A percentile compares a stretch with the other conserved stretches of the same genome.
phyloP scores from a whole-genome alignment of 2,113 vertebrate species.

The Onychorhynchus coronatus region DNA sequence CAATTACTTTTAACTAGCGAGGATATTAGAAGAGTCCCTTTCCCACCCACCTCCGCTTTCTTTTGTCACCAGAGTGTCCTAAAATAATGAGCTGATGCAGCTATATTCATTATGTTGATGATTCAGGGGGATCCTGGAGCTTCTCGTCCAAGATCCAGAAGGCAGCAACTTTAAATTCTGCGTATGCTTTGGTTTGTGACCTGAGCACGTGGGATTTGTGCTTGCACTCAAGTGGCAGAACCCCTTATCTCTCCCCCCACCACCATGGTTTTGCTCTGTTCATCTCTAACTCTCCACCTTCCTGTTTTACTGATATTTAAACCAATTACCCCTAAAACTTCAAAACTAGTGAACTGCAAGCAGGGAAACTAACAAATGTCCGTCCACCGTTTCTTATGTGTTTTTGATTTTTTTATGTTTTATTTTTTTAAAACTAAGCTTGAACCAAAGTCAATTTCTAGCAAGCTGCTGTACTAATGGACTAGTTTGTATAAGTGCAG shows the following conservation, averaged over 20 bases:
- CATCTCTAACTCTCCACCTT: constrained; percentile 64
- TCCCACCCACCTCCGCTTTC: not conserved
- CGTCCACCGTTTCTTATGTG: constrained; percentile 83
- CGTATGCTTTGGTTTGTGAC: not conserved
- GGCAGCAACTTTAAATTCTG: constrained; percentile 37
- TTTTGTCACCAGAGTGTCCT: constrained; percentile 46
- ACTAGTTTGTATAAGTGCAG: constrained; percentile 85
- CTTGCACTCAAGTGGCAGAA: constrained; percentile 67
- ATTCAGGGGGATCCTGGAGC: constrained; percentile 51
- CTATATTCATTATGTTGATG: constrained; percentile 27
- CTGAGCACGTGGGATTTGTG: constrained; percentile 20
- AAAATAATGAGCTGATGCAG: constrained; percentile 11
- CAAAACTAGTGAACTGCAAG: constrained; percentile 79
- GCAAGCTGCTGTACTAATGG: constrained; percentile 96
- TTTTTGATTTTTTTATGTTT: constrained; percentile 72
- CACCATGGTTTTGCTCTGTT: constrained; percentile 39
- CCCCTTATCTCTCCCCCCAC: constrained; percentile 40
- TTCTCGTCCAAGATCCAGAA: constrained; percentile 39
- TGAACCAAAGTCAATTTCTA: constrained; percentile 99
- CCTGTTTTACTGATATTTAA: constrained; percentile 65
- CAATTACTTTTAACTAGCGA: constrained; percentile 16
- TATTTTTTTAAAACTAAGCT: constrained; percentile 89
- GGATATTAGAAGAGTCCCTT: constrained; percentile 30
- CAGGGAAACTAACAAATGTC: constrained; percentile 82
- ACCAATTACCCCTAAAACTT: constrained; percentile 47